Conservation (phyloP, 2,888 invertebrate species). For the Ophioninae sp. region DNA sequence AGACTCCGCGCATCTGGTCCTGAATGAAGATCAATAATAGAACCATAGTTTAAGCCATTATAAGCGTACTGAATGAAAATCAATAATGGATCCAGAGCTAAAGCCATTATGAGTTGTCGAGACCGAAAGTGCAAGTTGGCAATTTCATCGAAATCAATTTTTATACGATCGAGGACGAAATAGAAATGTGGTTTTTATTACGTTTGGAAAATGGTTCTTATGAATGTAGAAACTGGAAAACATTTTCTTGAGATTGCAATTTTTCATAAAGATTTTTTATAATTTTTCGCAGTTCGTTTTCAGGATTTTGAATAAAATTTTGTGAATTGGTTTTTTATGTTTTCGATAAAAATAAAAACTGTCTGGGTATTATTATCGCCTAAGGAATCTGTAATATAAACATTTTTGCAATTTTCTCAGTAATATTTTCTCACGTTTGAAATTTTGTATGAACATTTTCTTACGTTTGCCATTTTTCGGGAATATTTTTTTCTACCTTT, state of each 20-base stretch:
- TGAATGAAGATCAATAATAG: constrained; percentile 51
- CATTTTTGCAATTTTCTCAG: no score
- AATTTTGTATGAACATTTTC: neutral
- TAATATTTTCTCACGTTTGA: neutral
- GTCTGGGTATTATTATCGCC: no score
- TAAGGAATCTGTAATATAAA: no score
- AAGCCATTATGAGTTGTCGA: neutral
- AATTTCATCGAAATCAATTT: neutral
- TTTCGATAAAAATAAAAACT: no score
- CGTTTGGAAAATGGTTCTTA: neutral
- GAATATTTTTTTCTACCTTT: neutral
- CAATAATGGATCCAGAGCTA: constrained; percentile 20
- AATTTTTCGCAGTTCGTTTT: no score
- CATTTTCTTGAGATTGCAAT: no score
- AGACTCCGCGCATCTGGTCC: constrained; percentile 39
- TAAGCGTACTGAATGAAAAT: constrained; percentile 46
- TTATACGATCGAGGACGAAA: neutral
- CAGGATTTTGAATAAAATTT: no score
- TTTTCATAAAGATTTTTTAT: no score
- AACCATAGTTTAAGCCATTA: neutral
- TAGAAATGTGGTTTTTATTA: neutral
- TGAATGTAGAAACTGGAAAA: no score
- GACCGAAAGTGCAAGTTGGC: neutral
- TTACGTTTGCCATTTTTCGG: neutral
- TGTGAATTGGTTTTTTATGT: no score